Percentiles rank a stretch among this genome's conserved stretches.
Conservation (phyloP, 2,797 vertebrate genomes). For the Gallinago stenura region DNA sequence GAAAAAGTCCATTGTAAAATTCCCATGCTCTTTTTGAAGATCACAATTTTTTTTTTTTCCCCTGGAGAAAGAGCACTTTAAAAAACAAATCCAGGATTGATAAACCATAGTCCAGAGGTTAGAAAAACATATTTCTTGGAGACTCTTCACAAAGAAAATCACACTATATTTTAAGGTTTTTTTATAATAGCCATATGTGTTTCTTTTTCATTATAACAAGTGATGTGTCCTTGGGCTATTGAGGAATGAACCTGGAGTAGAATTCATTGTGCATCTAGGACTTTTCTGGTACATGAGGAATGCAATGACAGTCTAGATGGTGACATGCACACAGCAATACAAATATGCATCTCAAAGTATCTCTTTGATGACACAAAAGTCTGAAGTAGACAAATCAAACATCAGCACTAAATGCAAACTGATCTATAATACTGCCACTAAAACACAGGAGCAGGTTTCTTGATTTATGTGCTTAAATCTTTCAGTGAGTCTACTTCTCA, state of each 20-base stretch:
- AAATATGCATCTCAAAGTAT: not conserved
- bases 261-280: not conserved
- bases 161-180: not conserved
- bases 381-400: not conserved
- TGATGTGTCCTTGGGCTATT: not conserved
- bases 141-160: slow-evolving; percentile 9
- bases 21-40: slow-evolving; percentile 26
- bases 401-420: not conserved
- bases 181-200: not conserved
- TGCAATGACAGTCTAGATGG: not conserved
- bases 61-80: slow-evolving; percentile 6
- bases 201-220: not conserved
- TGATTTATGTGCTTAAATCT: not conserved
- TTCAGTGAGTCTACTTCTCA: not conserved
- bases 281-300: not conserved
- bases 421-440: not conserved
- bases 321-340: not conserved
- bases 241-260: not conserved
- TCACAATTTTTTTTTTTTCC: not conserved
- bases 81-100: slow-evolving; percentile 28
- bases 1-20: not conserved
- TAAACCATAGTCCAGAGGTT: slow-evolving; percentile 9
- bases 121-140: not conserved
- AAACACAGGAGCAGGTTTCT: not conserved
- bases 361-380: not conserved